Percentiles rank a stretch among this genome's conserved stretches.
Evolutionary conservation across 2,113 vertebrate genomes (phyloP).

Genomic region (Phalacrocorax aristotelis): DNA sequence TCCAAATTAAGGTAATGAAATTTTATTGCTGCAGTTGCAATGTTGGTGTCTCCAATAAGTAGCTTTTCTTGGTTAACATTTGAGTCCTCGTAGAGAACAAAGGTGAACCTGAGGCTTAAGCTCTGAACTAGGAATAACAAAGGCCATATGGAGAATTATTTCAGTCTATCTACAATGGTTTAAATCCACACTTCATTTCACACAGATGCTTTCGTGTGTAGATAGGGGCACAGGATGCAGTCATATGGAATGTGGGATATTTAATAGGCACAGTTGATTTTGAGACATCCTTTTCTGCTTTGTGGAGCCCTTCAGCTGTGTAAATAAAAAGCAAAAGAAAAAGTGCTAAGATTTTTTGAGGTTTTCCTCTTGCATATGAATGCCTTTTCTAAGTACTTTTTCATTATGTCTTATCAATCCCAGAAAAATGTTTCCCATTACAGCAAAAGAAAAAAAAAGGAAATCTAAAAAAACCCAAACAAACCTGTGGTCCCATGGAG

Average conservation of each 20-base stretch:
- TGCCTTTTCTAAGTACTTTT: neutral
- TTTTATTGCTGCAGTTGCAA: neutral
- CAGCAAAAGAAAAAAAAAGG: neutral
- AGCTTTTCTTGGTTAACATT: neutral
- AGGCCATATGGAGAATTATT: neutral
- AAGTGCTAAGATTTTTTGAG: neutral
- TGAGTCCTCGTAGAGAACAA: neutral
- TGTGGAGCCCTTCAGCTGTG: neutral
- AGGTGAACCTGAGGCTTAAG: neutral
- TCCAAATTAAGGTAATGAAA: neutral
- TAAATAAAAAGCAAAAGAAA: conserved; percentile 1
- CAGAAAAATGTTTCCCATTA: neutral
- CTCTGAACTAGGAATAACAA: neutral
- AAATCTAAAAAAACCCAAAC: neutral
- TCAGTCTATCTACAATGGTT: neutral
- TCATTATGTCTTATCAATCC: neutral
- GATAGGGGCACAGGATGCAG: neutral
- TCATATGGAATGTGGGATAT: neutral
- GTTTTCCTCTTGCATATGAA: neutral
- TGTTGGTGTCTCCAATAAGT: neutral
- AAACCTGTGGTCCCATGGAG: neutral
- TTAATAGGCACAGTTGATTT: neutral
- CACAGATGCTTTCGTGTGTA: neutral
- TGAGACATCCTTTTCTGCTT: neutral
- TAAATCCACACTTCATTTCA: neutral